Conservation (phyloP, 2,888 invertebrate species). For the Stenolophus ochropezus region DNA sequence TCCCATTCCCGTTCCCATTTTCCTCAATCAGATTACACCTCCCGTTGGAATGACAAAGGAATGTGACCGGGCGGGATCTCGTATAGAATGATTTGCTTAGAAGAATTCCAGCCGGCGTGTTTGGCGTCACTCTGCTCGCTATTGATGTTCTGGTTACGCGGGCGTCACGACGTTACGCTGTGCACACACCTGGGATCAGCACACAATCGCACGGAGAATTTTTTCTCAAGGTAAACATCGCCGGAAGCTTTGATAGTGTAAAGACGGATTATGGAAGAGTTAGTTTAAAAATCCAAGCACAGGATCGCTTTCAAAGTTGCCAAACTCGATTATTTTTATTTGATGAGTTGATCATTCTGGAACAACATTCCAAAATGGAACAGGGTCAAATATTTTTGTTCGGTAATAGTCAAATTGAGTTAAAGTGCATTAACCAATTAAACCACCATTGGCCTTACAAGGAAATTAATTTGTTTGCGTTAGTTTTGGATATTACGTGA, state of each 20-base stretch:
- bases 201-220: background rate
- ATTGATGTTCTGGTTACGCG: constrained; percentile 54
- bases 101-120: constrained; percentile 42
- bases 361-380: too few species aligned
- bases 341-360: too few species aligned
- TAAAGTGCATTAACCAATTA: too few species aligned
- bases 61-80: constrained; percentile 33
- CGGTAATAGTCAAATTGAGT: too few species aligned
- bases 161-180: constrained; percentile 2
- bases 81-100: constrained; percentile 59
- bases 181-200: background rate
- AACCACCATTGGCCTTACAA: too few species aligned
- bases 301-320: too few species aligned
- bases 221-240: background rate
- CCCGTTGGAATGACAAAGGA: constrained; percentile 57
- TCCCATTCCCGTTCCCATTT: background rate
- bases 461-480: too few species aligned
- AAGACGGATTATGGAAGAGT: background rate
- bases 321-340: too few species aligned
- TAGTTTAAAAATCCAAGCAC: background rate
- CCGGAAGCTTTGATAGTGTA: background rate
- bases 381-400: too few species aligned
- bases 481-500: too few species aligned
- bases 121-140: constrained; percentile 7
- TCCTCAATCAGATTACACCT: constrained; percentile 54